phyloP scores from a whole-genome alignment of 2,113 vertebrate species.

The Strix aluco region DNA sequence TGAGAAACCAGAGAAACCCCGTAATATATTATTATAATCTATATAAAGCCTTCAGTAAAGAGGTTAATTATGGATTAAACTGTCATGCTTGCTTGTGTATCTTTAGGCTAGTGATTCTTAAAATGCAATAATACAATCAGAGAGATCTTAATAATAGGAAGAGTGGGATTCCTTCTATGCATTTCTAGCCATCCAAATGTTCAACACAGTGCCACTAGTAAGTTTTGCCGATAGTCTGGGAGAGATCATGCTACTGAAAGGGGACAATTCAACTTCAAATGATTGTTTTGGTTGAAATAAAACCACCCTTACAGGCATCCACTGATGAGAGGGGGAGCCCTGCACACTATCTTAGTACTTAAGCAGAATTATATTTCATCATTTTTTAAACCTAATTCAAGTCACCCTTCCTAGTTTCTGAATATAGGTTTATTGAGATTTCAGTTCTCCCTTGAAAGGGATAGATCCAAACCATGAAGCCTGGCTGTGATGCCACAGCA shows the following conservation, averaged over 20 bases:
- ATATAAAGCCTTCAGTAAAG: not conserved
- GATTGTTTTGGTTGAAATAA: not conserved
- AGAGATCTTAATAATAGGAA: not conserved
- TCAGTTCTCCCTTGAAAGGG: not conserved
- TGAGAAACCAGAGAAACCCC: not conserved
- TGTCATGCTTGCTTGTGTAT: not conserved
- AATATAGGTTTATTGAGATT: not conserved
- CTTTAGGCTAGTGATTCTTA: not conserved
- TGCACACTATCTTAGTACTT: not conserved
- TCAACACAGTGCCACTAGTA: not conserved
- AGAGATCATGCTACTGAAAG: not conserved
- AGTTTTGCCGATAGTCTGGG: not conserved
- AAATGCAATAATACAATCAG: not conserved
- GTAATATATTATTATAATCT: not conserved
- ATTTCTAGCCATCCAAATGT: not conserved
- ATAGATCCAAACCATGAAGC: not conserved
- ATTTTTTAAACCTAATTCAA: not conserved
- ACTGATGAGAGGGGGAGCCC: not conserved
- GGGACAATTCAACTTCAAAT: not conserved
- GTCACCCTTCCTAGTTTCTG: not conserved
- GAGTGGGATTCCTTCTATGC: not conserved
- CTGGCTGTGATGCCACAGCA: not conserved
- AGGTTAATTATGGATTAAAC: constrained; percentile 16
- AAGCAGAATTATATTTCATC: not conserved
- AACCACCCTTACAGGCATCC: not conserved